phyloP scores from a whole-genome alignment of 2,888 invertebrate species.

The Odontothrips loti region DNA sequence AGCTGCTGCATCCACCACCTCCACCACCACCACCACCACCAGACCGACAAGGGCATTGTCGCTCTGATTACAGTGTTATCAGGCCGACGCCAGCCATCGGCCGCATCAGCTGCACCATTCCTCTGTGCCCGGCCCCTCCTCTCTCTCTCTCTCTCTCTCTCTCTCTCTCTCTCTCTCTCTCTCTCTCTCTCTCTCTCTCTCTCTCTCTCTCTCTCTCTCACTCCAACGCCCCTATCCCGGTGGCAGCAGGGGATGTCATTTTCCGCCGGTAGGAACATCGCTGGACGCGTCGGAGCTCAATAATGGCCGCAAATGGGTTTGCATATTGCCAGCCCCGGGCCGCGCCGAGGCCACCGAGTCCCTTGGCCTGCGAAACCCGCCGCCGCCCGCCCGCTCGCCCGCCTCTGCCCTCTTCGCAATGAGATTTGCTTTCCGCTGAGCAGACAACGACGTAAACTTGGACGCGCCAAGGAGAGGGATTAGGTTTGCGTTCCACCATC shows the following conservation, averaged over 20 bases:
- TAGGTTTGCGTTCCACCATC: neutral
- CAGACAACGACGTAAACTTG: slow-evolving; percentile 8
- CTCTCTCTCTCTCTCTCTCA: no score
- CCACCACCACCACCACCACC: neutral
- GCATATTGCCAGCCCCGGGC: neutral
- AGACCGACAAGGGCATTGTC: neutral
- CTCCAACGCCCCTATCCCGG: no score
- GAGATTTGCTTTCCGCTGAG: slow-evolving; percentile 5
- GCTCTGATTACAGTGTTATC: slow-evolving; percentile 9
- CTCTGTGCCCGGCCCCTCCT: neutral
- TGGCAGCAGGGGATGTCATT: neutral
- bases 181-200: no score
- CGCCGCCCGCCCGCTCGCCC: neutral
- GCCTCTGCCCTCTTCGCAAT: neutral
- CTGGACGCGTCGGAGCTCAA: slow-evolving; percentile 23
- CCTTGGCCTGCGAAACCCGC: neutral
- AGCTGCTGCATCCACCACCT: neutral
- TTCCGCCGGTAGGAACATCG: slow-evolving; percentile 14
- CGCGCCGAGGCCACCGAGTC: neutral
- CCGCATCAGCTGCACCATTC: neutral
- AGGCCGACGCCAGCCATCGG: neutral
- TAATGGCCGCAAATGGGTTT: slow-evolving; percentile 14
- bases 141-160: neutral
- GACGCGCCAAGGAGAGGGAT: neutral
- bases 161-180: no score